Evolutionary conservation across 2,888 invertebrate genomes (phyloP), one percentile per base, ranked within the genome.

Genomic region (Caenorhabditis imperialis): DNA sequence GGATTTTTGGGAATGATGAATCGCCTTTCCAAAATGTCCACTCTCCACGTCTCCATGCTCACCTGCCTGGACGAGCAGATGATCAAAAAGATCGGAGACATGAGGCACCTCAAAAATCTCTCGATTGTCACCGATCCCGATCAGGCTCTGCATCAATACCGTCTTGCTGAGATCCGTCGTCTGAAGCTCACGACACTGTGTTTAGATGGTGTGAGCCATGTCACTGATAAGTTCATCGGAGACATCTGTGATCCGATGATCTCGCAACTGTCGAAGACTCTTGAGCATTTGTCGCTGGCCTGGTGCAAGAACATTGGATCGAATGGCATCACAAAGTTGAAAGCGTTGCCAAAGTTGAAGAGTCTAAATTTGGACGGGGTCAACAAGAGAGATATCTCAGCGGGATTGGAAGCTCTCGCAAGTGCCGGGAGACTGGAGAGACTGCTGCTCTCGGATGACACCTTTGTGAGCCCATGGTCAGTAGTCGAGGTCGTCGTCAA

Each of bases 301-400:
- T 81, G 72, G 37, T 82, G 80, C 61, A 63, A 38, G 23, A 82
- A 81, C 30, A 62, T 82, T 27, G 67, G 75, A 14, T 38, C 60
- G 48, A 67, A 44, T 27, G 77, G 77, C 16, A 51, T 80, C n/a
- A 37, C 57, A 12, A 53, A 60, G 10, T 40, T 80, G 37, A 30
- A 18, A 18, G n/a, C 5, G 4, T 38, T 78, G 3, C 57, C 48
- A 10, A 48, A 63, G 0, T 55, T 82, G 40, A 47, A 51, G 18
- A 71, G 77, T 37, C 61, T 84, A 27, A 82, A 82, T 53, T 47
- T 84, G 40, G 84, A 84, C 53, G 84, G 84, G 4, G 53, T 82
- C 14, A 54, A 57, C 16, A 79, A 74, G 27, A 42, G 81, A n/a
- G 82, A 84, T 30, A 63, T 83, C 18, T 80, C 81, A 1, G 35